Evolutionary conservation across 2,113 vertebrate species (phyloP), one percentile per base, ranked within the genome.

Genomic region (Variabilichromis moorii): DNA sequence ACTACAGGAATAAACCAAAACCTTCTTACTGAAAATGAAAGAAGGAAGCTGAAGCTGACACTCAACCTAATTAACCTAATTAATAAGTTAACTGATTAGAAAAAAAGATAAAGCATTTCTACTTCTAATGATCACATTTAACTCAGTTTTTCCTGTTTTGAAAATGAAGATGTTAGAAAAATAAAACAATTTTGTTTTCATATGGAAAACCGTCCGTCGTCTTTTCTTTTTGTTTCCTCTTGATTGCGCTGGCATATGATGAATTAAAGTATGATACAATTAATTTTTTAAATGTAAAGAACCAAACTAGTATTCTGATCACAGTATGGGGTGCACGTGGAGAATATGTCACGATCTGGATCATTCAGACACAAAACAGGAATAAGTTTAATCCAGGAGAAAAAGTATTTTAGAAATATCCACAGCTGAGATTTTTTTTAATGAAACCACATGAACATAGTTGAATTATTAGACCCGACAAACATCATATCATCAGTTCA

Each of bases 241-340:
- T 1, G 31, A 66, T 1, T 63, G 59, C 3, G 10, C 17, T 37
- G 33, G 10, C 31, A n/a, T 66, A n/a, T 8, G 33, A 66, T 13
- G 19, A 35, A 66, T 37, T 66, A 66, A 37, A 37, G 33, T 66
- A 37, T 37, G 61, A 66, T n/a, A 21, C 31, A 37, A 37, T 21
- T 8, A 0, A 0, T n/a, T 19, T 66, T 66, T 66, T 66, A n/a
- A 66, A 66, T 66, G 33, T 21, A 8, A 37, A 37, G 61, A 13
- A 37, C 33, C 4, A 66, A 66, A 66, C n/a, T 54, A 6, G 53
- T 7, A 12, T 37, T 42, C 2, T 40, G 33, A 68, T 21, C 11
- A 40, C 19, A 68, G 35, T 37, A 21, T 0, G 33, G 17, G 61
- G 10, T 40, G 63, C 4, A 14, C 2, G 4, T 71, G n/a, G 2